Evolutionary conservation across 2,888 invertebrate species (phyloP).

Genomic region (Apamea crenata): DNA sequence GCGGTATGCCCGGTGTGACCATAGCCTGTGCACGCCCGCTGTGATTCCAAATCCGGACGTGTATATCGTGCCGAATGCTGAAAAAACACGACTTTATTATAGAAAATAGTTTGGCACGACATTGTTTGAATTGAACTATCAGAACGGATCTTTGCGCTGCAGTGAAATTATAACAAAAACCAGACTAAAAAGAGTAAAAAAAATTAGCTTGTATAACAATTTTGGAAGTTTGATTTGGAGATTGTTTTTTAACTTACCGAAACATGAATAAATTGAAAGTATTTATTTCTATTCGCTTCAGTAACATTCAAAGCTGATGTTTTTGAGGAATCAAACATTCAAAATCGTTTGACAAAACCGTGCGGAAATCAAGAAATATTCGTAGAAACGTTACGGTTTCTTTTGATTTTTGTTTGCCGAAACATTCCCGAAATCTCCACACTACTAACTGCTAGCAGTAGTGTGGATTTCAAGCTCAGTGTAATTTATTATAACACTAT

Average conservation of each 20-base stretch:
- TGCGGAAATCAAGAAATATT: not conserved
- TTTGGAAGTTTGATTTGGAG: not conserved
- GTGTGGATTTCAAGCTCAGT: not conserved
- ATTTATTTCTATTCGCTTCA: not conserved
- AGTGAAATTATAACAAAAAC: not conserved
- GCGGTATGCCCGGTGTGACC: conserved; percentile 95
- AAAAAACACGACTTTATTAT: conserved; percentile 55
- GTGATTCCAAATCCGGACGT: conserved; percentile 96
- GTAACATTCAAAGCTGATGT: not conserved
- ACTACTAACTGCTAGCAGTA: too few relatives aligned
- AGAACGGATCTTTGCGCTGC: too few relatives aligned
- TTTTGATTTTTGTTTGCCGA: not conserved
- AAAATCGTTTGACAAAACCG: not conserved
- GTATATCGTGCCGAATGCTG: conserved; percentile 90
- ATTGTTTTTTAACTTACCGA: not conserved
- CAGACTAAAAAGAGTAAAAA: not conserved
- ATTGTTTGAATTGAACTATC: not conserved
- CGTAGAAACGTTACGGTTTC: not conserved
- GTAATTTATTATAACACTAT: too few relatives aligned
- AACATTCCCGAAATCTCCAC: not conserved
- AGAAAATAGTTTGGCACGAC: not conserved
- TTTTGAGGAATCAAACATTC: not conserved
- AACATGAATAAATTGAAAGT: too few relatives aligned
- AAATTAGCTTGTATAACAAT: not conserved
- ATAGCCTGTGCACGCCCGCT: conserved; percentile 94